Evolutionary conservation across 2,888 invertebrate species (phyloP), one percentile per base, ranked within the genome.

Genomic region (Osedax frankpressi): DNA sequence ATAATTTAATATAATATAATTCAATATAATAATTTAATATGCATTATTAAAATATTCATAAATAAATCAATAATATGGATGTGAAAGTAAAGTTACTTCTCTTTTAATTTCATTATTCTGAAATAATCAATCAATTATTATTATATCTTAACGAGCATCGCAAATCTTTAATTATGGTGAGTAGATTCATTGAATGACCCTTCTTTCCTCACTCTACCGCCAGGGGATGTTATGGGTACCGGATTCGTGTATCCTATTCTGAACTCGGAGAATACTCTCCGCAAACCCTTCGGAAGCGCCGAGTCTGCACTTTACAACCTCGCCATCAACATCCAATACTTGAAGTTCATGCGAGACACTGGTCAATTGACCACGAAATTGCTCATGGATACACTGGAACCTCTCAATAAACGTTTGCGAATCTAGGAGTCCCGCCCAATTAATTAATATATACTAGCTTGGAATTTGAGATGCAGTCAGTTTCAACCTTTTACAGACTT

Each of bases 221-320:
- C 78, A 87, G 87, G 87, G 78, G 87, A 87, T 78, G 84, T 88
- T 2, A 85, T 87, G 74, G 87, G 87, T 0, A 87, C 87, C 3
- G 84, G 85, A 6, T 85, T 86, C 76, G 84, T 84, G 86, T 26
- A 70, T 81, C 83, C 76, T 82, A 83, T 71, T 78, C 85, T 75
- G 82, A 72, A 82, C 73, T 81, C 84, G 6, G 83, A 82, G 70
- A 82, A 81, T 73, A 79, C 84, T 28, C 79, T 88, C 75, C 81
- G 84, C 28, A 82, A 85, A 76, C 84, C 86, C 0, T 85, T 85
- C 28, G 86, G 86, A 74, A 85, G 86, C 1, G 94, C 91, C 0
- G 96, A 97, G 83, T 94, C 94, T 84, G 94, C 92, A 82, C 92
- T 95, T 88, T 97, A 94, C 86, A 94, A 94, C 78, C 94, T 97